Percentiles rank a stretch among this genome's conserved stretches.
phyloP scores from a whole-genome alignment of 2,113 vertebrate genomes.

The Eolophus roseicapilla region DNA sequence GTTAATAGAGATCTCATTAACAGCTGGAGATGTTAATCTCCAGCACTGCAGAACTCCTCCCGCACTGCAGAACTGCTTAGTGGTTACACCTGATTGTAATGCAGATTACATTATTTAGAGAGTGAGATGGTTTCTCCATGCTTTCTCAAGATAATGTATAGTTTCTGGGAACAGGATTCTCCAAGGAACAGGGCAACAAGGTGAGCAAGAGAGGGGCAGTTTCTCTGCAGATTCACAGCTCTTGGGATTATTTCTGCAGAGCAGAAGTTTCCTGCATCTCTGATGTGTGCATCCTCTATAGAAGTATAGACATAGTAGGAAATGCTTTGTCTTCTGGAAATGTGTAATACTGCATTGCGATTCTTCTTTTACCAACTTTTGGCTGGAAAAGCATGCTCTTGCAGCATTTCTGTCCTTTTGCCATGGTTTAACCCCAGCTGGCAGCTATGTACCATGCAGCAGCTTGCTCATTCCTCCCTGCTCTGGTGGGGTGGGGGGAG shows the following conservation, averaged over 20 bases:
- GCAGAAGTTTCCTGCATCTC: background rate
- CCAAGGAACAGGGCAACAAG: background rate
- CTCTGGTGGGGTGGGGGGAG: background rate
- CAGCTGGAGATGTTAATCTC: background rate
- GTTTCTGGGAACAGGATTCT: background rate
- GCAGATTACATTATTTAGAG: background rate
- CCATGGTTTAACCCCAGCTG: background rate
- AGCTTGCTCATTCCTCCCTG: background rate
- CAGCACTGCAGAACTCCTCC: background rate
- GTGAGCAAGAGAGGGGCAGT: background rate
- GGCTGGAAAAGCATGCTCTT: background rate
- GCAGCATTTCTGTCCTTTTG: background rate
- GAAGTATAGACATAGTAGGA: background rate
- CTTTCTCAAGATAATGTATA: background rate
- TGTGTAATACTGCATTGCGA: background rate
- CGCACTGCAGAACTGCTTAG: background rate
- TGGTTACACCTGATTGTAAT: background rate
- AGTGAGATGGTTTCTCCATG: background rate
- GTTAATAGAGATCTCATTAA: background rate
- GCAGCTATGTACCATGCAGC: background rate
- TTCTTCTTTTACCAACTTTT: background rate
- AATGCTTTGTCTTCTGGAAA: background rate
- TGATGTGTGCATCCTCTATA: background rate
- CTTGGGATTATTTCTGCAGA: background rate
- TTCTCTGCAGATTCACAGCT: background rate